Evolutionary conservation across 2,888 invertebrate genomes (phyloP).

Genomic region (Zhengitettix transpicula): DNA sequence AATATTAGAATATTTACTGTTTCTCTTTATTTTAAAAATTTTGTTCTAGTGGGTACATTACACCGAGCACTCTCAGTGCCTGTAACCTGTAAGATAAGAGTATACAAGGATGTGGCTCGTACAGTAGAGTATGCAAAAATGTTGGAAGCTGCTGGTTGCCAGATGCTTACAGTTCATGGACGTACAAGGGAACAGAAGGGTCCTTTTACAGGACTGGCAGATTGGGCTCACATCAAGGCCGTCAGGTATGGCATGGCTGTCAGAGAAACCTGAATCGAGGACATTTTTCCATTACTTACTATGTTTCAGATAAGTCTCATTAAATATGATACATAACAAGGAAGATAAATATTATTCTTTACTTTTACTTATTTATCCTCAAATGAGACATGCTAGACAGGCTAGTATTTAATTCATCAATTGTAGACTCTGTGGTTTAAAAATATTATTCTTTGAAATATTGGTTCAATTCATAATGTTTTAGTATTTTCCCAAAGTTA

Average conservation of each 20-base stretch:
- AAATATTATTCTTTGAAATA: no score
- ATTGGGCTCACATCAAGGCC: constrained; percentile 84
- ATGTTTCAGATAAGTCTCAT: no score
- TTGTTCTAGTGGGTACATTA: constrained; percentile 48
- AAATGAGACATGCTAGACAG: no score
- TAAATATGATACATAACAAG: neutral
- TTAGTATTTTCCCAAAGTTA: no score
- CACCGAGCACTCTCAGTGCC: constrained; percentile 60
- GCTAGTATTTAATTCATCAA: no score
- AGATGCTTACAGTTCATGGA: constrained; percentile 88
- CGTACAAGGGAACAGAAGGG: constrained; percentile 92
- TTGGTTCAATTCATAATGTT: no score
- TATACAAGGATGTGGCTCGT: constrained; percentile 69
- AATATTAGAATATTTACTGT: no score
- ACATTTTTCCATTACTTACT: no score
- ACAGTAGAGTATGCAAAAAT: constrained; percentile 86
- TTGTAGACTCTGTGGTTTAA: no score
- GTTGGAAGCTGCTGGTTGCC: constrained; percentile 85
- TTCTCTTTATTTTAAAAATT: neutral
- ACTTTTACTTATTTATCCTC: no score
- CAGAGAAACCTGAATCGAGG: no score
- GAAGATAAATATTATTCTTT: neutral
- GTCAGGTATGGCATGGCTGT: constrained; percentile 43
- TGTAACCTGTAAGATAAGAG: constrained; percentile 91
- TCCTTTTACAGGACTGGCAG: constrained; percentile 84